Percentiles rank a stretch among this genome's conserved stretches.
phyloP scores from a whole-genome alignment of 1,140 invertebrate genomes.

The Sarcophaga peregrina region DNA sequence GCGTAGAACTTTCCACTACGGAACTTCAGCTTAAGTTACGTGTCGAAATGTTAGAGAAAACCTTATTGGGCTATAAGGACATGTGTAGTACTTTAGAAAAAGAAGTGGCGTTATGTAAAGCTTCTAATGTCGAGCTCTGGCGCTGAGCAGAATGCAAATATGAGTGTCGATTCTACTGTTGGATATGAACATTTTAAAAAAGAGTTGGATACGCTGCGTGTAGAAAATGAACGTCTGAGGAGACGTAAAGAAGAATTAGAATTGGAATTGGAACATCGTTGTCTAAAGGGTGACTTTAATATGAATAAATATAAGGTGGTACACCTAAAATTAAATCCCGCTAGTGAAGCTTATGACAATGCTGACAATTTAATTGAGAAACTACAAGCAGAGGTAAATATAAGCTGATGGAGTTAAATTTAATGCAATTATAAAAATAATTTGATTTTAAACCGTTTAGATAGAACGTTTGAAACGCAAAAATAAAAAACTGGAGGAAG shows the following conservation, averaged over 20 bases:
- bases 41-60: constrained; percentile 75
- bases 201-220: constrained; percentile 68
- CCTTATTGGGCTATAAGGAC: constrained; percentile 76
- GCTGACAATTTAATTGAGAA: constrained; percentile 75
- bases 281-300: constrained; percentile 71
- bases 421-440: not conserved
- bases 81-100: constrained; percentile 76
- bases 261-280: constrained; percentile 74
- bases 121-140: constrained; percentile 49
- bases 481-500: constrained; percentile 72
- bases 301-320: constrained; percentile 68
- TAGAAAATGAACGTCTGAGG: constrained; percentile 71
- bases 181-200: constrained; percentile 60
- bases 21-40: constrained; percentile 68
- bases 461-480: constrained; percentile 68
- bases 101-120: constrained; percentile 67
- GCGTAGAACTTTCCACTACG: constrained; percentile 50
- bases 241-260: constrained; percentile 75
- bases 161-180: constrained; percentile 33
- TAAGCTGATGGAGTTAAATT: not conserved
- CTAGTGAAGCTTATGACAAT: constrained; percentile 74
- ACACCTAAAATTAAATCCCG: constrained; percentile 80
- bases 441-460: constrained; percentile 46
- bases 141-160: constrained; percentile 47
- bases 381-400: constrained; percentile 76